Conservation (phyloP, 1,140 invertebrate species). For the Radopholus similis region DNA sequence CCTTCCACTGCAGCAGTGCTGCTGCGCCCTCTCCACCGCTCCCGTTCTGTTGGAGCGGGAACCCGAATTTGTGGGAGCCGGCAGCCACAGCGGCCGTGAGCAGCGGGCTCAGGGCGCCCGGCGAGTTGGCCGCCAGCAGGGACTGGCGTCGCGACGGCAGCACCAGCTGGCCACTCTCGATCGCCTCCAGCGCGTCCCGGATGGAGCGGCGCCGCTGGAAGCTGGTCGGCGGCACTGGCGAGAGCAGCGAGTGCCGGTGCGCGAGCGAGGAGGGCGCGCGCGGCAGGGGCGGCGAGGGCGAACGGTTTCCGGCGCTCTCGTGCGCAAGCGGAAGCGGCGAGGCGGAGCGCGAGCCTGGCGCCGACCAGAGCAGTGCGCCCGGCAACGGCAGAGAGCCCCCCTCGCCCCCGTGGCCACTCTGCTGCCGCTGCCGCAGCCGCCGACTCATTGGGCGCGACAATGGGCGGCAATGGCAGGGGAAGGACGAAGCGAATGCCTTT, state of each 20-base stretch:
- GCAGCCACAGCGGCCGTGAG: not conserved
- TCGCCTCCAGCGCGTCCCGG: slow-evolving; percentile 12
- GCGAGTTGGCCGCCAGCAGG: slow-evolving; percentile 15
- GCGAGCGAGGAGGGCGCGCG: not conserved
- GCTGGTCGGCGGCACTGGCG: not conserved
- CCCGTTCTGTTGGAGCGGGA: not conserved
- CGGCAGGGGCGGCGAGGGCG: not conserved
- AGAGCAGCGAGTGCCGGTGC: too few species aligned
- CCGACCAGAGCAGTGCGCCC: not conserved
- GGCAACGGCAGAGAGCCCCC: not conserved
- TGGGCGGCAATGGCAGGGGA: too few species aligned
- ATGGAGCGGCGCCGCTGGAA: slow-evolving; percentile 15
- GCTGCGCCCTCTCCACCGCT: not conserved
- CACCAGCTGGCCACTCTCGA: slow-evolving; percentile 20
- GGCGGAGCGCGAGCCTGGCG: not conserved
- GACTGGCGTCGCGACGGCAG: slow-evolving; percentile 5
- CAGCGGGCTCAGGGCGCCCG: not conserved
- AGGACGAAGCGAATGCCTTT: not conserved
- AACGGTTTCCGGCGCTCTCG: too few species aligned
- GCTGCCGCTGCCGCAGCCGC: too few species aligned
- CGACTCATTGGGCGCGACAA: too few species aligned
- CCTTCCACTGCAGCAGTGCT: too few species aligned
- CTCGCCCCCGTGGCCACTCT: too few species aligned
- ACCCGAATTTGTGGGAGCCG: not conserved
- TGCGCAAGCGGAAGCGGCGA: slow-evolving; percentile 11